Evolutionary conservation across 1,140 invertebrate genomes (phyloP), one percentile per base, ranked within the genome.

Genomic region (Drosophila bipectinata): DNA sequence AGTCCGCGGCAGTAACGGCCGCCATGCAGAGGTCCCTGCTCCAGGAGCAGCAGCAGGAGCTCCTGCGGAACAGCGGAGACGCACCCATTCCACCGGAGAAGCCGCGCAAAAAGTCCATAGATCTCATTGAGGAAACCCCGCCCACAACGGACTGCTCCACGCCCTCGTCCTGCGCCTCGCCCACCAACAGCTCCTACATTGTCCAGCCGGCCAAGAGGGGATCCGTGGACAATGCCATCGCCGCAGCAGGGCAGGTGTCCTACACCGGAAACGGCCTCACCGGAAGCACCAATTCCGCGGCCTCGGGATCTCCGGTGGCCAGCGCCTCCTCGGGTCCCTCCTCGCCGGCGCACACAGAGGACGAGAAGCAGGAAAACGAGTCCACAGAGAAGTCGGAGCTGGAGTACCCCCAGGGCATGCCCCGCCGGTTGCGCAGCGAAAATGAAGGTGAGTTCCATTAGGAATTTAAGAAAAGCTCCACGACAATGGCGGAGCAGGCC

Each of bases 291-390:
- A 90, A 89, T 39, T 91, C 91, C 12, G 90, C 75, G 6, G 64
- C 83, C 2, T 92, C 91, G 4, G 80, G 80, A 1, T 90, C 85
- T 3, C 84, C 91, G 1, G 83, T 85, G 77, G 81, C 81, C 30
- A 91, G 91, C 44, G 92, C 83, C 8, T 93, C 93, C 8, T 93
- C 93, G 5, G 93, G 92, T 4, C 93, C 92, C 0, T 93, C 92
- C 9, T 93, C 93, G 41, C 93, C 93, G 0, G 84, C 92, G 9
- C 92, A 92, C 57, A 93, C 92, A 0, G 93, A 93, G 71, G 92
- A 93, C 53, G 93, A 93, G 60, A 93, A 93, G 64, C 93, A 93
- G 76, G 93, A 93, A 68, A 90, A 93, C 30, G 93, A 93, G 73
- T 90, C 91, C 53, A 93, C 93, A 30, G 93, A 93, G 81, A 93